Evolutionary conservation across 2,797 vertebrate genomes (phyloP), one percentile per base, ranked within the genome.

Genomic region (Notolabrus celidotus): DNA sequence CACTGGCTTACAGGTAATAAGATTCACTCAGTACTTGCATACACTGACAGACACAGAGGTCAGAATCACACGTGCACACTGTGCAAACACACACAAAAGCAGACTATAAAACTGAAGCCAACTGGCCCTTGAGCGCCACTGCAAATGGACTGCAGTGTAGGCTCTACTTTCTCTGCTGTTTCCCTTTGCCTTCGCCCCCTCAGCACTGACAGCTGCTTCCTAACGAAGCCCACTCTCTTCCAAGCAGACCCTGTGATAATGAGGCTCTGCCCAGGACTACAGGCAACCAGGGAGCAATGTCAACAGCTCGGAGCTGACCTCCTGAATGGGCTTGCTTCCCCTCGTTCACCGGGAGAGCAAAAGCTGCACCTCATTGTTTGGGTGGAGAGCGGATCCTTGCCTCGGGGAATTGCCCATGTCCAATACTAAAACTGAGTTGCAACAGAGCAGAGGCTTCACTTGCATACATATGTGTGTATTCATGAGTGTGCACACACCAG

Each of bases 251-350:
- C 84, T 82, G 91, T 92, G 89, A 91, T 93, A 93, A 94, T 93
- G 92, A 94, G 91, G 89, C 80, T 87, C 91, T 91, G 87, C 88
- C 86, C 89, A 90, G 91, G 88, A 87, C 88, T 87, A 85, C 86
- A 79, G 87, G 91, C 92, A 92, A 90, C 92, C 85, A 80, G 92
- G 91, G 91, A 91, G 89, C 87, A 77, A 79, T 91, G 93, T 94
- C 92, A 93, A 93, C 92, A 92, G 92, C 91, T 93, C 61, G 38
- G 80, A 86, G 90, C 91, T 92, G 91, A 93, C 92, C 93, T 90
- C 88, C 90, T 90, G 89, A 91, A 92, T 77, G 76, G 90, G 78
- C 69, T 83, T 83, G 84, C 89, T 86, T 90, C 88, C 80, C 79
- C 80, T 73, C 74, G 79, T 88, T 90, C 89, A 88, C 82, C 43